Evolutionary conservation across 2,888 invertebrate genomes (phyloP), one percentile per base, ranked within the genome.

Genomic region (Temnothorax unifasciatus): DNA sequence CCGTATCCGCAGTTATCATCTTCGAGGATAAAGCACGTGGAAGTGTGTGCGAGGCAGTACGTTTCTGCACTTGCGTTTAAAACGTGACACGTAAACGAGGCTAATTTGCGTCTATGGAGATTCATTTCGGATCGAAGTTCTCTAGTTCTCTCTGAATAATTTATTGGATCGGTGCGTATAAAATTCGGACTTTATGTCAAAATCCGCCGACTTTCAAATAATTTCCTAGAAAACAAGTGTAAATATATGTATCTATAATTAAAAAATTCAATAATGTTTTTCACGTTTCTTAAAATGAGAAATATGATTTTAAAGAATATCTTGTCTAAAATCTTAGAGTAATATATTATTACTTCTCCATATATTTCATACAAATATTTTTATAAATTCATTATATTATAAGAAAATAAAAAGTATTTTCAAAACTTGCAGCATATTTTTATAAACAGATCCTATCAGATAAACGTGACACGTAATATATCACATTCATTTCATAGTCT

Each of bases 21-120:
- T 44, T 71, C 47, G 59, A 38, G 18, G 38, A 47, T 50, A 34
- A 76, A 76, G 52, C 52, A 79, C 47, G 13, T 59, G 57, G n/a
- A 52, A 76, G 4, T 44, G 29, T 25, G 41, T 66, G 57, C 68
- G 54, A 68, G 77, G 34, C 54, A 77, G 64, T 66, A 54, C 13
- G n/a, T 77, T 66, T 63, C 21, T 8, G 52, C 21, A 34, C 38
- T 63, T 66, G 38, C 9, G 2, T 50, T 76, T 52, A 25, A 47
- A 63, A 76, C 52, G 50, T 21, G 34, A 76, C 15, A 47, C 29
- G 34, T 50, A 50, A 34, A 75, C n/a, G 3, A 29, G 29, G 29
- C 29, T 29, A 29, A 61, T 61, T 25, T 25, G 41, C 52, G 41
- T 77, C 13, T 44, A 66, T 9, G n/a, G 5, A 66, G 8, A 77